Evolutionary conservation across 2,113 vertebrate species (phyloP), one percentile per base, ranked within the genome.

Genomic region (Embiotoca jacksoni): DNA sequence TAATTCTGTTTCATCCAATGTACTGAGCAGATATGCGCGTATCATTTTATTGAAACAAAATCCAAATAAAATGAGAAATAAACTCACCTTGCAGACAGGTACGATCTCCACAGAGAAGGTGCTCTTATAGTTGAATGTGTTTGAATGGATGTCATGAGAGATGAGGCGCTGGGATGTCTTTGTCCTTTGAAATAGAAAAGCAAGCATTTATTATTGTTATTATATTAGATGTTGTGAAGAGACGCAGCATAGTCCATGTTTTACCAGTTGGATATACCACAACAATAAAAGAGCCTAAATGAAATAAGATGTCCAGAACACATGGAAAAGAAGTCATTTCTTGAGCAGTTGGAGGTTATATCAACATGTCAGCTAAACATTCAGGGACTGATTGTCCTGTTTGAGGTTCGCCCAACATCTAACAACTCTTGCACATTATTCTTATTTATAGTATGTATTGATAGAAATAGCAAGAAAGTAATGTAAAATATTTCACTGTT

Each of bases 61-160:
- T 53, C 15, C 10, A 23, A 37, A 7, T 46, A 32, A 16, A 60
- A 57, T 50, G 2, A 15, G 36, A 23, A 75, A 32, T 3, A 13
- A 50, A 75, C 5, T 10, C 10, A 99, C 98, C 97, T 99, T 99
- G 92, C 98, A 99, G 61, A 99, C 92, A 4, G 98, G 97, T 71
- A 99, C 97, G 2, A 99, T 99, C 92, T 99, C 98, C 88, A 99
- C 68, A 4, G 98, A 99, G 90, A 96, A 99, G 67, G 97, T 98
- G 93, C 97, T 99, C 92, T 99, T 99, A 85, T 99, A 99, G 92
- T 99, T 99, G 92, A 95, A 99, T 3, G 95, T 95, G 60, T 99
- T 99, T 15, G 96, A 96, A 81, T 97, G 98, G 73, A 99, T 94
- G 84, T 99, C 98, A 4, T 99, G 98, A 2, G 98, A 99, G 88